These are phyloP conservation scores for Saguinus midas DNA, from an alignment of 2,113 vertebrate species.

Conservation along the genomic window DNA sequence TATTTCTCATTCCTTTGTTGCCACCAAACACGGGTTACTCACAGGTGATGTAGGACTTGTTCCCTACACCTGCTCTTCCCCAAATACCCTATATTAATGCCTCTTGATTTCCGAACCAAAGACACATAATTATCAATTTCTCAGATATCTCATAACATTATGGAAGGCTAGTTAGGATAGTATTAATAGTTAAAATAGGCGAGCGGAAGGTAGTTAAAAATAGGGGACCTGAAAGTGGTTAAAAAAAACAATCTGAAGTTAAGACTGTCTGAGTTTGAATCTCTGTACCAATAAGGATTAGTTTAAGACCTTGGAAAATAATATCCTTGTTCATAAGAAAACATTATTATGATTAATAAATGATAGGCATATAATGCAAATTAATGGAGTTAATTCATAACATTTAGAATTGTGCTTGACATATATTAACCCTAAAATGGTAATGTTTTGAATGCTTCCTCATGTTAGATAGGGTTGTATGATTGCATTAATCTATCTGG, in stretches of 20 bases:
- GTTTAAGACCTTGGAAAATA: not conserved
- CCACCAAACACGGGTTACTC: no score
- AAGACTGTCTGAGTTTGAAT: not conserved
- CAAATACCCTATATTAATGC: not conserved
- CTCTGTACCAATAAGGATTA: not conserved
- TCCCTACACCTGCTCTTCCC: not conserved
- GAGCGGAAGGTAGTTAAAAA: not conserved
- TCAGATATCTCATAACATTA: not conserved
- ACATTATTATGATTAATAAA: not conserved
- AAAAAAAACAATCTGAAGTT: not conserved
- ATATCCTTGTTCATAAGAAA: not conserved
- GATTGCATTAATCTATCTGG: not conserved
- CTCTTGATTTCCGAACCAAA: not conserved
- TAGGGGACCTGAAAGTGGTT: not conserved
- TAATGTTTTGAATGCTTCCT: not conserved
- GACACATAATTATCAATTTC: not conserved
- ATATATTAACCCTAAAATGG: not conserved
- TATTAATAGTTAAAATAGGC: not conserved
- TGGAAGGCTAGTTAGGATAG: fast-evolving
- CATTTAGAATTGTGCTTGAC: not conserved
- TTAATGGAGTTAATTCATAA: not conserved
- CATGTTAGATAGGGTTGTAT: not conserved
- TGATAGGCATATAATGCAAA: not conserved
- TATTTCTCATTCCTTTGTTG: no score
- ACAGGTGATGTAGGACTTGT: no score